Percentiles rank a stretch among this genome's conserved stretches.
These are phyloP conservation scores for Peribatodes rhomboidaria DNA, from an alignment of 2,888 invertebrate species.

Conservation along the genomic window DNA sequence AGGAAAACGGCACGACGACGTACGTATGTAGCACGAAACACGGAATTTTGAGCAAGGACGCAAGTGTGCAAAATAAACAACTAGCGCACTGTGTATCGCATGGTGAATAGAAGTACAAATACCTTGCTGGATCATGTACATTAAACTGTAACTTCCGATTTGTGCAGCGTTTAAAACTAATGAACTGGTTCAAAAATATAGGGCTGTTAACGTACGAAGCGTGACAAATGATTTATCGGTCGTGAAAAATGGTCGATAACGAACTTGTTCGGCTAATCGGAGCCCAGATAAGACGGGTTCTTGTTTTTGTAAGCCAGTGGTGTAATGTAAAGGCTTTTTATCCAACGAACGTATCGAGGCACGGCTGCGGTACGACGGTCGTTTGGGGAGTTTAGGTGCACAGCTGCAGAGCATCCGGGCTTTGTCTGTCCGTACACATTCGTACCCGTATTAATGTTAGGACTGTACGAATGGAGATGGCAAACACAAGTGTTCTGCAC, in stretches of 20 bases:
- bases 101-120: constrained; percentile 8
- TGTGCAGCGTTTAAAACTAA: constrained; percentile 21
- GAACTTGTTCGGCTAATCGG: constrained; percentile 54
- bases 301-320: constrained; percentile 39
- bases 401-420: constrained; percentile 78
- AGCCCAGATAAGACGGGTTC: constrained; percentile 52
- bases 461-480: constrained; percentile 24
- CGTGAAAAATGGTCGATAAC: constrained; percentile 62
- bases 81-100: neutral
- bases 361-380: constrained; percentile 37
- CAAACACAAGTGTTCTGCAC: constrained; percentile 48
- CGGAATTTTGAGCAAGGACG: constrained; percentile 1
- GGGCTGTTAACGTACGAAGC: constrained; percentile 28
- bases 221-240: constrained; percentile 62
- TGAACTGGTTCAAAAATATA: constrained; percentile 24
- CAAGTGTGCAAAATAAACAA: neutral
- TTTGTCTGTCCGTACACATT: constrained; percentile 43
- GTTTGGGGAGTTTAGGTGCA: constrained; percentile 59
- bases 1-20: constrained; percentile 19
- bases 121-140: neutral
- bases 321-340: constrained; percentile 21
- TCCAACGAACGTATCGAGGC: constrained; percentile 26
- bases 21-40: constrained; percentile 8
- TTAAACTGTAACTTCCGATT: constrained; percentile 14
- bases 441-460: constrained; percentile 33